phyloP scores from a whole-genome alignment of 2,797 vertebrate genomes.

The Bradypodion pumilum region DNA sequence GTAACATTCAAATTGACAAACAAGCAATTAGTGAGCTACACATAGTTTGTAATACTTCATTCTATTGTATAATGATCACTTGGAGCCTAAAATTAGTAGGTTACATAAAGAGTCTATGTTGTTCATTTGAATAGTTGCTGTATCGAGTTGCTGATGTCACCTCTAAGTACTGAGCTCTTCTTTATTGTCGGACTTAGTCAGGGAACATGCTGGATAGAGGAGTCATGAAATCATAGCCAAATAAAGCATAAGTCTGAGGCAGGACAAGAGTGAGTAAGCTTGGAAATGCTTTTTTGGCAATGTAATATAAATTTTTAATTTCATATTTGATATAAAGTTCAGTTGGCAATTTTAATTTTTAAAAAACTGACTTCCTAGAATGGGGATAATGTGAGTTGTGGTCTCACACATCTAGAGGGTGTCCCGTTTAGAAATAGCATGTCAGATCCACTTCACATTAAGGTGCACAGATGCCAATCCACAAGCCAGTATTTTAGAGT shows the following conservation, averaged over 20 bases:
- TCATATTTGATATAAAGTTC: slow-evolving; percentile 17
- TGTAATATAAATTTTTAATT: neutral
- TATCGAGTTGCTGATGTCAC: slow-evolving; percentile 80
- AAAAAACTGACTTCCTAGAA: neutral
- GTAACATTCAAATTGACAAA: slow-evolving; percentile 51
- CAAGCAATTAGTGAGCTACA: slow-evolving; percentile 48
- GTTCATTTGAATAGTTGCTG: slow-evolving; percentile 73
- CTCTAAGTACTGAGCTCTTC: slow-evolving; percentile 63
- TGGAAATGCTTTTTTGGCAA: neutral
- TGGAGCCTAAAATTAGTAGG: slow-evolving; percentile 78
- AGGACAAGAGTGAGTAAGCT: slow-evolving; percentile 44
- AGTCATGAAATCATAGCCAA: slow-evolving; percentile 68
- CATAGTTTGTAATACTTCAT: slow-evolving; percentile 54
- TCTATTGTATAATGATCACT: slow-evolving; percentile 66
- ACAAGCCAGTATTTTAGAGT: neutral
- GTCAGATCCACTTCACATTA: neutral
- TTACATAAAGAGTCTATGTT: slow-evolving; percentile 73
- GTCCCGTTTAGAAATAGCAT: neutral
- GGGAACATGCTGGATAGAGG: slow-evolving; percentile 60
- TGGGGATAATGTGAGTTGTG: neutral
- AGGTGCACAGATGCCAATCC: neutral
- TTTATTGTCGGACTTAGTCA: slow-evolving; percentile 69
- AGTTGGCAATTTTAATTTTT: neutral
- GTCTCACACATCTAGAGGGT: neutral
- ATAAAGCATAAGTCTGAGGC: slow-evolving; percentile 55